Evolutionary conservation across 2,888 invertebrate genomes (phyloP), one percentile per base, ranked within the genome.

Genomic region (Chesias legatella): DNA sequence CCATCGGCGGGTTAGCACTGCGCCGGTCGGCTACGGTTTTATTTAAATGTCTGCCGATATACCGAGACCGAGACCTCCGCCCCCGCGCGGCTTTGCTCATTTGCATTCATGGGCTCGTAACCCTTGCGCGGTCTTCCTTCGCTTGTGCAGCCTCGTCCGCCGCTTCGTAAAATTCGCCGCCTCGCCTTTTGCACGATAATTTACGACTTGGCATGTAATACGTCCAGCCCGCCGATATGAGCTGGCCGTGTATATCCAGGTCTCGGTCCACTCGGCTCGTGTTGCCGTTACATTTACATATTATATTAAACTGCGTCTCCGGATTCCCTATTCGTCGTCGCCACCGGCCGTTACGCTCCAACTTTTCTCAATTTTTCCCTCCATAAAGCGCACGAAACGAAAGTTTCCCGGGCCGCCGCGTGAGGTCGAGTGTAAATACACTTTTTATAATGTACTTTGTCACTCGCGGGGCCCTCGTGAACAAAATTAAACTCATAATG

Each of bases 21-120:
- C 68, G 67, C 63, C 73, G 66, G 72, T 67, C 71, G 69, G 72
- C 67, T 65, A 68, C 69, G 74, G 78, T 72, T 80, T 80, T 85
- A 86, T 86, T 83, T 80, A 84, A 86, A 86, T 85, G 73, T 58
- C 68, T 58, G 57, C 69, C 84, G 79, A 84, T 85, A 84, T 82
- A 80, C 76, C 79, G 78, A n/a, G n/a, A n/a, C n/a, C n/a, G n/a
- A n/a, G n/a, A 68, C 72, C 76, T 71, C 71, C 68, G 65, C 66
- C 72, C 66, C 72, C 68, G 74, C 71, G 74, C 70, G 65, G 69
- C 64, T 72, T 63, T 70, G 73, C 83, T 86, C 84, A 86, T 88
- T 86, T 88, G 85, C 86, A 88, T 88, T 86, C 86, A 88, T 86
- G 80, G 86, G 83, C 84, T 80, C 79, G 79, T 83, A 86, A 88